Percentiles rank a stretch among this genome's conserved stretches.
Evolutionary conservation across 2,888 invertebrate species (phyloP).

Genomic region (Polia nebulosa): DNA sequence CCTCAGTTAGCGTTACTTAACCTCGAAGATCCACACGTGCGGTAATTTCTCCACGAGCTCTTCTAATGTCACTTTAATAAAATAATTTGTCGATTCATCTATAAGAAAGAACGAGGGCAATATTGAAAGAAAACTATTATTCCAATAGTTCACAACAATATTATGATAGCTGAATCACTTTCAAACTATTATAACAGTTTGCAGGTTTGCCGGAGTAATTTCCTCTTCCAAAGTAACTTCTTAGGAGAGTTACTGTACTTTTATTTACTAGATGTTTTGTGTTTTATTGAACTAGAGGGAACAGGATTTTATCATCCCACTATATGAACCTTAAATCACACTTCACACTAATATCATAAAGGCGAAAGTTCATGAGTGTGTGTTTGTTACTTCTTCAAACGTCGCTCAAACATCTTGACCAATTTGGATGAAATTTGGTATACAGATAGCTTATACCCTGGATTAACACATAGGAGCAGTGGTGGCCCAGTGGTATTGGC

Average conservation of each 20-base stretch:
- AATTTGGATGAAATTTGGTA: no score
- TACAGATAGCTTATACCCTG: no score
- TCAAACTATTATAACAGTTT: neutral
- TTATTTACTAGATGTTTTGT: neutral
- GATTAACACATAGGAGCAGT: no score
- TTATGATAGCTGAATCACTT: neutral
- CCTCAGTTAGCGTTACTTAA: no score
- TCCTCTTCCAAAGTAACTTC: constrained; percentile 6
- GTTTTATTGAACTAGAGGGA: neutral
- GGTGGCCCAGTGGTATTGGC: no score
- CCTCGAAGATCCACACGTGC: no score
- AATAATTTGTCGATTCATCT: neutral
- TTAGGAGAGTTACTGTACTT: neutral
- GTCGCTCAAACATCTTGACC: no score
- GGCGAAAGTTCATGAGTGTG: no score
- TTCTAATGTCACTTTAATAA: neutral
- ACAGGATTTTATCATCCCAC: no score
- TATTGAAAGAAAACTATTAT: neutral
- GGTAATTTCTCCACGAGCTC: neutral
- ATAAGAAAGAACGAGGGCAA: neutral
- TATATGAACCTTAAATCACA: no score
- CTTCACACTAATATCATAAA: no score
- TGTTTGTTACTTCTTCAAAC: no score
- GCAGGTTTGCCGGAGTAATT: constrained; percentile 3
- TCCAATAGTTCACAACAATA: neutral